Evolutionary conservation across 2,113 vertebrate genomes (phyloP), one percentile per base, ranked within the genome.

Genomic region (Nannobrachium achirus): DNA sequence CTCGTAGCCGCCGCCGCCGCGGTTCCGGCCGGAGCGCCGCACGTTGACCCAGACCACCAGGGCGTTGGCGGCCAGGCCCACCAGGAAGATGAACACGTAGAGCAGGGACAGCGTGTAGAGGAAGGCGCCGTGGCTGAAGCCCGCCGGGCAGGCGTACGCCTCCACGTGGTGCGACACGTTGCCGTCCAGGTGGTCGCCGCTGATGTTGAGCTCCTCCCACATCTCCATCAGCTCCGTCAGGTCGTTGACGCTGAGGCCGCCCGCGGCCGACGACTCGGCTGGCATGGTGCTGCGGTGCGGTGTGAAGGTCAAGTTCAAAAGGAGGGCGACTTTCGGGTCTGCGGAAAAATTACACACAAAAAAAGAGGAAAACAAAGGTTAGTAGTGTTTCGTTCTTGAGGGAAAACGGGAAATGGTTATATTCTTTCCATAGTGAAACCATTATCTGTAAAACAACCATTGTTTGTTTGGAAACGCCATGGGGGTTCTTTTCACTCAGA

Each of bases 71-170:
- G 95, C 84, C 50, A 95, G 88, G 76, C 96, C 96, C 0, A 93
- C 91, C 41, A 98, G 91, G 8, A 97, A 98, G 88, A 98, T 95
- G 82, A 98, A 95, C 57, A 95, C 88, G 80, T 96, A 96, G 66
- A 96, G 78, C 67, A 96, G 79, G 18, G 95, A 91, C 1, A 98
- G 91, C 0, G 88, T 78, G 55, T 94, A 94, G 0, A 96, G 91
- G 65, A 98, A 76, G 6, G 85, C 78, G 0, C 76, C 88, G 5
- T 94, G 95, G 86, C 89, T 90, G 79, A 96, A 78, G 0, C 83
- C 72, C 61, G 56, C 57, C 0, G 89, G 64, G 25, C 96, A 98
- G 20, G 92, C 78, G n/a, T 95, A 63, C 0, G 92, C 85, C 2
- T 96, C 96, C 0, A 89, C 83, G 10, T 93, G 92, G 77, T 93